A percentile compares a stretch with the other conserved stretches of the same genome.
Conservation (phyloP, 1,140 invertebrate species). For the Temnothorax nylanderi region DNA sequence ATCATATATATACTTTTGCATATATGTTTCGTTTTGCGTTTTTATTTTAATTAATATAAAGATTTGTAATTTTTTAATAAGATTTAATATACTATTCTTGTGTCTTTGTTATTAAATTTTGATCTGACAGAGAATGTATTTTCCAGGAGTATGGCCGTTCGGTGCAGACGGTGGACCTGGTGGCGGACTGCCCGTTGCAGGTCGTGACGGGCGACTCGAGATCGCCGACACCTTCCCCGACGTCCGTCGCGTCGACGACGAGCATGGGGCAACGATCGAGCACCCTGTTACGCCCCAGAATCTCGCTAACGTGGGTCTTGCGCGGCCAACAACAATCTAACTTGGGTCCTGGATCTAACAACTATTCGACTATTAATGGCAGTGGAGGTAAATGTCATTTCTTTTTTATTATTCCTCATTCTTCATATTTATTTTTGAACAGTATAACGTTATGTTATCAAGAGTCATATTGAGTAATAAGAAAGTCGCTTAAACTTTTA, state of each 20-base stretch:
- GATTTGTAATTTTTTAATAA: background rate
- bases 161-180: constrained; percentile 80
- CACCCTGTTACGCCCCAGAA: constrained; percentile 87
- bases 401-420: background rate
- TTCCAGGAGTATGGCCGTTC: constrained; percentile 75
- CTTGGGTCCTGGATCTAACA: constrained; percentile 57
- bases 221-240: constrained; percentile 62
- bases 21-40: background rate
- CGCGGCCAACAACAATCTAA: constrained; percentile 86
- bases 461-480: background rate
- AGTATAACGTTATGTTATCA: background rate
- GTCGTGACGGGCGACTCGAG: constrained; percentile 69
- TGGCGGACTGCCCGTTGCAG: constrained; percentile 78
- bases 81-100: too few relatives aligned
- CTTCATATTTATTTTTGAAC: background rate
- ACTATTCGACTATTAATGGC: constrained; percentile 41
- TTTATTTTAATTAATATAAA: background rate
- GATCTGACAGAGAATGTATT: background rate
- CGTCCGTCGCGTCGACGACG: constrained; percentile 56
- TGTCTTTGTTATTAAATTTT: background rate
- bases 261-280: constrained; percentile 86
- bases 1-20: background rate
- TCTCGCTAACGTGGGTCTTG: constrained; percentile 90
- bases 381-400: constrained; percentile 32
- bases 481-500: background rate